phyloP scores from a whole-genome alignment of 1,140 invertebrate species.

The Drosophila murphyi region DNA sequence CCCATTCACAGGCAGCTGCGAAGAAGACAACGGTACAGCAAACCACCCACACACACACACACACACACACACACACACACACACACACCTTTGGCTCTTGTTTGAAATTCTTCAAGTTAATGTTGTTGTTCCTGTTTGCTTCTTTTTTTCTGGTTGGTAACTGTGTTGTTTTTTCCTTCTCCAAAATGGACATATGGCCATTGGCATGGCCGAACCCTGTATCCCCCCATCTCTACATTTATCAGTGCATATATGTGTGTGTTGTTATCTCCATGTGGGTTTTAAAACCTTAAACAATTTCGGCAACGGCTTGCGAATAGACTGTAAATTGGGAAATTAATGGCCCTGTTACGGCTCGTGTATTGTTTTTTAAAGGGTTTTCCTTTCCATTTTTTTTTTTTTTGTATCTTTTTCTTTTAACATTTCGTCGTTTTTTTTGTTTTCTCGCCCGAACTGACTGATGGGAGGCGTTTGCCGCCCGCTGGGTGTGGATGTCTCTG shows the following conservation, averaged over 20 bases:
- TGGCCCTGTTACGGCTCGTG: conserved; percentile 77
- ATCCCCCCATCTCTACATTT: conserved; percentile 44
- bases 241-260: conserved; percentile 46
- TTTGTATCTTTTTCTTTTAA: conserved; percentile 18
- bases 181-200: conserved; percentile 82
- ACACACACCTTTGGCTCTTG: conserved; percentile 30
- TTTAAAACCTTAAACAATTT: conserved; percentile 82
- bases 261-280: conserved; percentile 55
- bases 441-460: conserved; percentile 18
- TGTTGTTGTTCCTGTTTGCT: conserved; percentile 60
- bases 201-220: conserved; percentile 58
- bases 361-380: conserved; percentile 81
- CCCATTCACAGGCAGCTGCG: conserved; percentile 71
- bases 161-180: conserved; percentile 63
- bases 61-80: conserved; percentile 20
- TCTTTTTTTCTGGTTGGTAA: conserved; percentile 13
- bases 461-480: conserved; percentile 21
- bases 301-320: conserved; percentile 81
- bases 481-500: neutral
- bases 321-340: conserved; percentile 83
- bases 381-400: conserved; percentile 21
- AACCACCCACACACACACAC: conserved; percentile 32
- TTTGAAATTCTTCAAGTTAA: conserved; percentile 66
- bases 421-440: conserved; percentile 35
- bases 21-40: conserved; percentile 45